Conservation (phyloP, 2,888 invertebrate species). For the Eupeodes latifasciatus region DNA sequence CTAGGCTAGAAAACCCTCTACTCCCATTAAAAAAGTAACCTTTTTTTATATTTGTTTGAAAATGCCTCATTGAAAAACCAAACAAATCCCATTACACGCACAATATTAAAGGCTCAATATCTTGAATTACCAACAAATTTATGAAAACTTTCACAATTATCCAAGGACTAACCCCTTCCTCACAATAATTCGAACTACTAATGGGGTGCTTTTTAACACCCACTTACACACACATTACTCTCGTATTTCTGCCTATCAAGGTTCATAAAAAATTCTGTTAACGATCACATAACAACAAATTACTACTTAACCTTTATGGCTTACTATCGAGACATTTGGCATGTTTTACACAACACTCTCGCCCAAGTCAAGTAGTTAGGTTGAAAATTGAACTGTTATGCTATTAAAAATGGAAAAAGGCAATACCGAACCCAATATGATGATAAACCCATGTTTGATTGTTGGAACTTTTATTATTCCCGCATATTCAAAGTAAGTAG, state of each 20-base stretch:
- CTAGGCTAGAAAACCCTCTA: neutral
- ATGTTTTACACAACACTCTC: constrained; percentile 40
- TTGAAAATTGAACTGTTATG: constrained; percentile 3
- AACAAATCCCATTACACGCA: constrained; percentile 33
- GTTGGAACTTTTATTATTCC: constrained; percentile 33
- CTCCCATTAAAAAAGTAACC: neutral
- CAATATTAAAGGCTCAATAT: constrained; percentile 7
- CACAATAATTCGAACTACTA: neutral
- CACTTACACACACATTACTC: neutral
- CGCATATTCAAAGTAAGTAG: neutral
- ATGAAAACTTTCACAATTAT: constrained; percentile 28
- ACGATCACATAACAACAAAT: constrained; percentile 73
- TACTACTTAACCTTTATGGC: constrained; percentile 75
- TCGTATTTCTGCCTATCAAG: constrained; percentile 19
- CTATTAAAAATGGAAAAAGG: constrained; percentile 46
- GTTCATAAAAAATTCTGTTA: constrained; percentile 67
- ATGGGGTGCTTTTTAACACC: neutral
- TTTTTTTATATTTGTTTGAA: neutral
- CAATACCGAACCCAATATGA: neutral
- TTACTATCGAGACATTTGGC: constrained; percentile 67
- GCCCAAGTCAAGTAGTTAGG: no score
- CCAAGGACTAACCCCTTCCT: no score
- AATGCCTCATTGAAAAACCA: constrained; percentile 6
- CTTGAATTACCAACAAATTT: constrained; percentile 18
- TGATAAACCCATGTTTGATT: constrained; percentile 23